phyloP scores from a whole-genome alignment of 2,888 invertebrate species.

The Drosophila subquinaria region DNA sequence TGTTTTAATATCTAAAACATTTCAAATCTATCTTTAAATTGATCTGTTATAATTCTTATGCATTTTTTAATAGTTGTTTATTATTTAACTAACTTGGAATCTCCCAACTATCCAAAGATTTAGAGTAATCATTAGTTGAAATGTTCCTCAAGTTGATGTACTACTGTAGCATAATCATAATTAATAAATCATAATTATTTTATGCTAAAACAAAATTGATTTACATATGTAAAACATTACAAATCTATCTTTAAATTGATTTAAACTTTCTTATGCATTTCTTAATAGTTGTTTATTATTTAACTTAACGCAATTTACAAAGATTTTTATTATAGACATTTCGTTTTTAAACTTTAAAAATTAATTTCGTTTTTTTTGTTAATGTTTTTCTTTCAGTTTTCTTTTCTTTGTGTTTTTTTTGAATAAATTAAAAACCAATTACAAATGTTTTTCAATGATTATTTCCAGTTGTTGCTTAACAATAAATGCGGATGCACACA shows the following conservation, averaged over 20 bases:
- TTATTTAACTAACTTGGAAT: conserved; percentile 62
- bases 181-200: too few relatives aligned
- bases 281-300: conserved; percentile 70
- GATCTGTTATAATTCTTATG: neutral
- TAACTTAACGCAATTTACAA: conserved; percentile 80
- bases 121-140: too few relatives aligned
- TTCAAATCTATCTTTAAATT: too few relatives aligned
- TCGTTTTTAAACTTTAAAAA: conserved; percentile 41
- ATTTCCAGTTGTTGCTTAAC: conserved; percentile 46
- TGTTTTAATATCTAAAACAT: too few relatives aligned
- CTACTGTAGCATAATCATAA: too few relatives aligned
- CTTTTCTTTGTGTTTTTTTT: conserved; percentile 1
- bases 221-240: neutral
- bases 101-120: too few relatives aligned
- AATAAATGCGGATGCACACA: conserved; percentile 68
- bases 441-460: conserved; percentile 15
- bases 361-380: conserved; percentile 35
- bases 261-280: conserved; percentile 19
- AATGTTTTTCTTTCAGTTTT: conserved; percentile 8
- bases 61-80: conserved; percentile 65
- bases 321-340: conserved; percentile 64
- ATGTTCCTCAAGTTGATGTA: too few relatives aligned
- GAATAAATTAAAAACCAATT: conserved; percentile 41
- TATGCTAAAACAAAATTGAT: too few relatives aligned
- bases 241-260: neutral